Base-by-base conservation (phyloP, 92 coral and sea anemone species). In the Montipora capitata region DNA sequence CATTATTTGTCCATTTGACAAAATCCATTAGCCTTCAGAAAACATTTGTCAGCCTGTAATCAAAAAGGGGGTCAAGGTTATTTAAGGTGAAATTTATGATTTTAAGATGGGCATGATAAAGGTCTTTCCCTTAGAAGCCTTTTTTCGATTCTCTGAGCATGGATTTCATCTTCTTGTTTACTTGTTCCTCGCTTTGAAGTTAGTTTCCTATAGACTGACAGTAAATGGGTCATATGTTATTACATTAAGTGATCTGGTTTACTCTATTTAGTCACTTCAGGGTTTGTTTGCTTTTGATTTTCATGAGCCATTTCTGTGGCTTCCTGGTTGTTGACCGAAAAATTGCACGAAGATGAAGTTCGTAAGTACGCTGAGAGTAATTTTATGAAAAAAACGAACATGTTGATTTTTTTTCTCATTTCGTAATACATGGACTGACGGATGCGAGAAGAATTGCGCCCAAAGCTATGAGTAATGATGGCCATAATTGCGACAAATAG, bases 261-360 rank as follows among this genome's bases (percentile, higher is more conserved):
- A 83, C 72, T 72, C 87, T 72, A 80, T 85, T 72, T 91, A 72
- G 87, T 88, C 88, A 88, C 92, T 88, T 39, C 51, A 63, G 86
- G 83, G 86, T 82, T 82, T 82, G 92, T 81, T 88, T 82, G 88
- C 92, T 73, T 88, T 74, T 82, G 41, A 41, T 67, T 86, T 77
- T 78, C 77, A 58, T 72, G 78, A 72, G 87, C 72, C 87, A 57
- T 45, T 83, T 72, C 77, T 73, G 87, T 58, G 87, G 87, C 87
- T 83, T 83, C 87, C 87, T 83, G 87, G 69, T 73, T 42, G 79
- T 83, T 83, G 87, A 83, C 87, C 72, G 87, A 72, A 72, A 82
- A 72, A 72, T 72, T 20, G 48, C 80, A 61, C 61, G 20, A 40
- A 71, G 35, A 43, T 83, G 87, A 59, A 20, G 79, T 61, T 83